phyloP scores from a whole-genome alignment of 2,797 vertebrate genomes.

The Hippocampus kuda region DNA sequence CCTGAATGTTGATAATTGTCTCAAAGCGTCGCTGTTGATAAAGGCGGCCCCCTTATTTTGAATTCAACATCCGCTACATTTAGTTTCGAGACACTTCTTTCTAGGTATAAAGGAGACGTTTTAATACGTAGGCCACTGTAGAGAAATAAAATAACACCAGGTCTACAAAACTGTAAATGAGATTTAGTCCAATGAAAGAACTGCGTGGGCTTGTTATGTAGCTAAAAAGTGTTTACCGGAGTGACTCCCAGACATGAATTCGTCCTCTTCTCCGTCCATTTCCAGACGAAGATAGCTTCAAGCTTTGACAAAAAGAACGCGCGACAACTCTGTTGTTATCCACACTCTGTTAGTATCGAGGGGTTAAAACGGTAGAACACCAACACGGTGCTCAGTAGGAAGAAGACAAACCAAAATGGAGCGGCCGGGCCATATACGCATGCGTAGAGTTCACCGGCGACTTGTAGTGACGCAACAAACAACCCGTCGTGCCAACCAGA shows the following conservation, averaged over 20 bases:
- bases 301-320: background rate
- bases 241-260: slow-evolving; percentile 59
- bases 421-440: slow-evolving; percentile 19
- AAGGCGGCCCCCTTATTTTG: no score
- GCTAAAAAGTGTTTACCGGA: slow-evolving; percentile 47
- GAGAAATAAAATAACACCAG: background rate
- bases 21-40: no score
- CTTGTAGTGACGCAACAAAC: background rate
- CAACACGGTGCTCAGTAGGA: background rate
- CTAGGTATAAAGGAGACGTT: no score
- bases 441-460: slow-evolving; percentile 16
- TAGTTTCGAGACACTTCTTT: no score
- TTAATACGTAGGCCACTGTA: no score
- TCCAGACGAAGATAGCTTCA: background rate
- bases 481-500: background rate
- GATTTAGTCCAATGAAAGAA: background rate
- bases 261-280: slow-evolving; percentile 70
- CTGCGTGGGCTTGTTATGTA: slow-evolving; percentile 3
- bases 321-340: background rate
- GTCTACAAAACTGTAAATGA: background rate
- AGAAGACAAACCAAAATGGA: slow-evolving; percentile 41
- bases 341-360: background rate
- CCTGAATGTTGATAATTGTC: no score
- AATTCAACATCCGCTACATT: no score
- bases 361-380: background rate